Base-by-base conservation (phyloP, 1,140 invertebrate genomes). In the Plectrocnemia conspersa region DNA sequence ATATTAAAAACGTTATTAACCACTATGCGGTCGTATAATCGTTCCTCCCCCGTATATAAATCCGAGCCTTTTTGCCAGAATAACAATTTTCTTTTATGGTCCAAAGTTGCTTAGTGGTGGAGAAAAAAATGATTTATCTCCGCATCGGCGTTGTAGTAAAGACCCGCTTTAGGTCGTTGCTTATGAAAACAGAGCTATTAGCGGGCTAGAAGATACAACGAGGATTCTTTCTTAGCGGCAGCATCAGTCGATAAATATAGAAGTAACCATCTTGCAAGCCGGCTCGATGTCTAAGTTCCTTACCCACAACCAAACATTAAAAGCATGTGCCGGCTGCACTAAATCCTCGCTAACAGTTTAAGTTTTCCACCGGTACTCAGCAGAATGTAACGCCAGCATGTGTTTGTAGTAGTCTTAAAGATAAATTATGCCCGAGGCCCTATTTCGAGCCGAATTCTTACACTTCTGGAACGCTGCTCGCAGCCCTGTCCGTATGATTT, bases 321-420 rank as follows among this genome's bases (percentile, higher is more conserved):
- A 50, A 50, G 53, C 58, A 60, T 49, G 53, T 60, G 58, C 52
- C 44, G 52, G 32, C 58, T 52, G 38, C 58, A 56, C 58, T 60
- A 60, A 60, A 60, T 60, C 58, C 49, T 52, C 25, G 53, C 40
- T 60, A 60, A 60, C 54, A 56, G 58, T 60, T 60, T 60, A 60
- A 60, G 53, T 60, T 60, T 59, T 52, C 47, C 38, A 24, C 53
- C 45, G 58, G 36, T 42, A 49, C 50, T 48, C 50, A 33, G 32
- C 25, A 40, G 50, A 42, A 53, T 59, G 57, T 29, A 2, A 33
- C 32, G 11, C 32, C 32, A 2, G n/a, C 35, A 38, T 38, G 35
- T 38, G 35, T 38, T 38, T 38, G 44, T 15, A 54, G 36, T 54
- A 36, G 52, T 54, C 42, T 32, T 16, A 32, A 7, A 21, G 33